Conservation (phyloP, 2,888 invertebrate genomes). For the Coleophora flavipennella region DNA sequence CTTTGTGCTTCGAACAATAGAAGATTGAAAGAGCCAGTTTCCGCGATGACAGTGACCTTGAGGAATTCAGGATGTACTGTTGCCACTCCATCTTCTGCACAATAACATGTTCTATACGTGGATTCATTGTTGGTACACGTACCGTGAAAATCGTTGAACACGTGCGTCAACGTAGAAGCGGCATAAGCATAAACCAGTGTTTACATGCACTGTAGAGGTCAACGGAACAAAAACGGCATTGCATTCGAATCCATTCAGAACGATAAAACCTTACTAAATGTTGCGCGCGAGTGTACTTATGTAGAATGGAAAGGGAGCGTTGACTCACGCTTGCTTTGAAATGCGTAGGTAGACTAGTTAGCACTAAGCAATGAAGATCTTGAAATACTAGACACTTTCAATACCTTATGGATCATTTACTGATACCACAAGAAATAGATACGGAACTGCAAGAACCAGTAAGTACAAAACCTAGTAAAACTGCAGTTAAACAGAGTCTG, state of each 20-base stretch:
- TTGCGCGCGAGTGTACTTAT: constrained; percentile 16
- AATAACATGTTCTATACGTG: constrained; percentile 44
- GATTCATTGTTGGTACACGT: constrained; percentile 42
- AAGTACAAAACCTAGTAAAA: too few relatives aligned
- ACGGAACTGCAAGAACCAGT: too few relatives aligned
- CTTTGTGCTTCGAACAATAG: constrained; percentile 41
- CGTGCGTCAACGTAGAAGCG: constrained; percentile 30
- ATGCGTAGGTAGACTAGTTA: constrained; percentile 33
- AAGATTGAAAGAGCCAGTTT: constrained; percentile 27
- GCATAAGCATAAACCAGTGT: constrained; percentile 17
- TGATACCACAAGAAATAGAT: too few relatives aligned
- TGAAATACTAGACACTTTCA: too few relatives aligned
- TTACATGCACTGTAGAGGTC: constrained; percentile 31
- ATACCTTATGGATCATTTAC: too few relatives aligned
- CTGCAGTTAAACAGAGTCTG: too few relatives aligned
- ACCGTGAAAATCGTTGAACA: constrained; percentile 39
- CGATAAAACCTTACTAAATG: constrained; percentile 23
- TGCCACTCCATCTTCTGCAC: constrained; percentile 35
- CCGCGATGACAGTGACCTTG: constrained; percentile 32
- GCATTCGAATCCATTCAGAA: constrained; percentile 21
- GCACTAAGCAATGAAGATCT: constrained; percentile 1
- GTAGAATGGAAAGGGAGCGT: constrained; percentile 30
- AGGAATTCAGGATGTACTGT: constrained; percentile 29
- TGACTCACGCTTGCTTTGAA: constrained; percentile 25
- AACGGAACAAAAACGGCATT: constrained; percentile 27